A percentile compares a stretch with the other conserved stretches of the same genome.
These are phyloP conservation scores for Mycalesis mineus DNA, from an alignment of 2,888 invertebrate species.

Conservation along the genomic window DNA sequence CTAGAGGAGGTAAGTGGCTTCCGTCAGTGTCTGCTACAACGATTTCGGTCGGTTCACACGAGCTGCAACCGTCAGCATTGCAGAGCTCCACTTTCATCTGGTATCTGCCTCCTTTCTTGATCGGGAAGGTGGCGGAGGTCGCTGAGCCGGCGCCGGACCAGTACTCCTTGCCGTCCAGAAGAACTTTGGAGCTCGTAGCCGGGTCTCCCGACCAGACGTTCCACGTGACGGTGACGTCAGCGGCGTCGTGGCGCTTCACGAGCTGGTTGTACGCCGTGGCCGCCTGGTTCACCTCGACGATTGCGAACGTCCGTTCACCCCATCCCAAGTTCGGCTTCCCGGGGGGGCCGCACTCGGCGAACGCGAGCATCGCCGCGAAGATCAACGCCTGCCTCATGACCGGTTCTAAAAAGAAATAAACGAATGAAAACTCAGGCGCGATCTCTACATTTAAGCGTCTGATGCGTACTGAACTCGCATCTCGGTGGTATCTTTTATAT, in stretches of 20 bases:
- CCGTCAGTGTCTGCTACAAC: constrained; percentile 71
- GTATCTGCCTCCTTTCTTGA: constrained; percentile 68
- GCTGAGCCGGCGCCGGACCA: constrained; percentile 61
- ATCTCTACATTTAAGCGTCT: constrained; percentile 55
- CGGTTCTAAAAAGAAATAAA: constrained; percentile 61
- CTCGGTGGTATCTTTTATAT: constrained; percentile 65
- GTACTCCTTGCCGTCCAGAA: constrained; percentile 57
- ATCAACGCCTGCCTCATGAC: constrained; percentile 56
- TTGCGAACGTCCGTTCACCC: constrained; percentile 70
- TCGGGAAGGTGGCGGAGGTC: constrained; percentile 60
- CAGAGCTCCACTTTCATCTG: constrained; percentile 67
- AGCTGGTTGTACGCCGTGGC: constrained; percentile 73
- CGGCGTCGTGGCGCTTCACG: constrained; percentile 59
- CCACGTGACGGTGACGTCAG: constrained; percentile 70
- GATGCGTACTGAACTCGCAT: constrained; percentile 59
- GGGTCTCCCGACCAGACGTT: constrained; percentile 71
- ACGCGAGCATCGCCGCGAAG: constrained; percentile 45
- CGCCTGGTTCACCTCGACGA: constrained; percentile 71
- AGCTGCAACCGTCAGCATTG: constrained; percentile 64
- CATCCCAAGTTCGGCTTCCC: constrained; percentile 68
- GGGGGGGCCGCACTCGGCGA: constrained; percentile 55
- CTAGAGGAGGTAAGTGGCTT: constrained; percentile 68
- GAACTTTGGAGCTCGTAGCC: constrained; percentile 55
- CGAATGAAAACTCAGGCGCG: constrained; percentile 41
- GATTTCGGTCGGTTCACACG: constrained; percentile 63